Conservation (phyloP, 2,888 invertebrate species). For the Drosophila atripex region DNA sequence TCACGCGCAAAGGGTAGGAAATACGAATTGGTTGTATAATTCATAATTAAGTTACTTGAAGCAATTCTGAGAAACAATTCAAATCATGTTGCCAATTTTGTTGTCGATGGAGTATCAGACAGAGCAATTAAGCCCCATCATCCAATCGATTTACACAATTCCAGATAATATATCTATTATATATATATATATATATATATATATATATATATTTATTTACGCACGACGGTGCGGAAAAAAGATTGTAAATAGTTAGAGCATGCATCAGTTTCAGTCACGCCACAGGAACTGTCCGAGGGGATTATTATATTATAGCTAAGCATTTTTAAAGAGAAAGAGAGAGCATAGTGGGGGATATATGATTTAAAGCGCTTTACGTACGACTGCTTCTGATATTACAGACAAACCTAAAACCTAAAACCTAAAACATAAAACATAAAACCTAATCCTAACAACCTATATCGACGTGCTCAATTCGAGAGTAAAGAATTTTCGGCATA, state of each 20-base stretch:
- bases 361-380: slow-evolving; percentile 42
- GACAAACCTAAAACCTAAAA: slow-evolving; percentile 21
- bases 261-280: slow-evolving; percentile 21
- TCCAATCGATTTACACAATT: slow-evolving; percentile 14
- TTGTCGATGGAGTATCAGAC: slow-evolving; percentile 38
- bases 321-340: slow-evolving; percentile 48
- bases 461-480: slow-evolving; percentile 63
- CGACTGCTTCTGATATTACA: slow-evolving; percentile 68
- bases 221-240: slow-evolving; percentile 3
- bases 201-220: slow-evolving; percentile 23
- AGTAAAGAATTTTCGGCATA: slow-evolving; percentile 47
- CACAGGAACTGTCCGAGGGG: slow-evolving; percentile 16
- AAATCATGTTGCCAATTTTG: slow-evolving; percentile 70
- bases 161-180: slow-evolving; percentile 12
- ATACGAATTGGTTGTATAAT: slow-evolving; percentile 72
- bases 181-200: neutral
- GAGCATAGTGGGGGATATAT: slow-evolving; percentile 13
- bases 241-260: slow-evolving; percentile 43
- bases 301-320: slow-evolving; percentile 55
- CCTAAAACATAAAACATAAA: slow-evolving; percentile 18
- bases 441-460: slow-evolving; percentile 33
- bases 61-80: slow-evolving; percentile 40
- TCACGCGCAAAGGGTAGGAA: slow-evolving; percentile 32
- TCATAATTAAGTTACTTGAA: slow-evolving; percentile 54
- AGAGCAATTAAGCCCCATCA: slow-evolving; percentile 25